phyloP scores from a whole-genome alignment of 2,888 invertebrate species.

The Amblyjoppa fuscipennis region DNA sequence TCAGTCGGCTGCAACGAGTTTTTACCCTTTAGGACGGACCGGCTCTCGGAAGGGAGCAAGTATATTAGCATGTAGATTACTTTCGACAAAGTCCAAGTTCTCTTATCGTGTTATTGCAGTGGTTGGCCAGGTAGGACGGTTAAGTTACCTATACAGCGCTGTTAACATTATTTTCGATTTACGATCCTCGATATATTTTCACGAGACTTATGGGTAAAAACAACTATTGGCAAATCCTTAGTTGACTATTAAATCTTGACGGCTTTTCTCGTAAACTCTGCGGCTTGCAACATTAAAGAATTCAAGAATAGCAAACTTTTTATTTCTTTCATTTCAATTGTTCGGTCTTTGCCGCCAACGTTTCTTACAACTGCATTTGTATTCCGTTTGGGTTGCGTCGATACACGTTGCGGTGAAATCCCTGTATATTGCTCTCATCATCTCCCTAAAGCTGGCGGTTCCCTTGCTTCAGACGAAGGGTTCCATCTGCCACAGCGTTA shows the following conservation, averaged over 20 bases:
- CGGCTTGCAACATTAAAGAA: too few species aligned
- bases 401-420: slow-evolving; percentile 72
- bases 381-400: slow-evolving; percentile 76
- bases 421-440: slow-evolving; percentile 73
- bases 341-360: slow-evolving; percentile 42
- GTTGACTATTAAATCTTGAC: not conserved
- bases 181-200: slow-evolving; percentile 4
- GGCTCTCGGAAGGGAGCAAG: slow-evolving; percentile 31
- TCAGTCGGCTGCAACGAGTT: slow-evolving; percentile 49
- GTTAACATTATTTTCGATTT: slow-evolving; percentile 59
- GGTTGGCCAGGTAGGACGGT: slow-evolving; percentile 45
- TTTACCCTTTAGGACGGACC: slow-evolving; percentile 40
- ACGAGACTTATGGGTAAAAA: not conserved
- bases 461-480: slow-evolving; percentile 67
- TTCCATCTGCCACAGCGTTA: slow-evolving; percentile 67
- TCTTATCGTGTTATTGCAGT: slow-evolving; percentile 73
- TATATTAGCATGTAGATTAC: slow-evolving; percentile 71
- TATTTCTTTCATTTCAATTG: not conserved
- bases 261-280: not conserved
- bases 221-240: not conserved
- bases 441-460: slow-evolving; percentile 68
- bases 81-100: slow-evolving; percentile 68
- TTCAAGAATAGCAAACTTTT: too few species aligned
- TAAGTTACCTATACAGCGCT: slow-evolving; percentile 7
- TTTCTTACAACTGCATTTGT: slow-evolving; percentile 82